Percentiles rank a stretch among this genome's conserved stretches.
Conservation (phyloP, 2,888 invertebrate genomes). For the Xestia xanthographa region DNA sequence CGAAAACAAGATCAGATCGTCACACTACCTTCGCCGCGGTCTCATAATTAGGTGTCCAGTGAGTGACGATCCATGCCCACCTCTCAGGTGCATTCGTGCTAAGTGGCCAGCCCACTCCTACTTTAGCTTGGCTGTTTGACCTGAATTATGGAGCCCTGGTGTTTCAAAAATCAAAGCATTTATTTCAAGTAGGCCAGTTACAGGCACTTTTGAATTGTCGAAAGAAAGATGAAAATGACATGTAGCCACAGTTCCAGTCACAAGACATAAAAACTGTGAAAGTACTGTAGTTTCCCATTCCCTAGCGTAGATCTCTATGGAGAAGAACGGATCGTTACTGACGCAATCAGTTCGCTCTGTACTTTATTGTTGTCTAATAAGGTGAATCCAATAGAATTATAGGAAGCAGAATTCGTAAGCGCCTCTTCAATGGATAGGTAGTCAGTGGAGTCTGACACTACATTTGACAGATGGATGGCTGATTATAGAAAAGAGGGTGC, state of each 20-base stretch:
- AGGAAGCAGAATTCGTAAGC: not conserved
- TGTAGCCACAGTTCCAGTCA: too few relatives aligned
- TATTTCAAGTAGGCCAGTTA: too few relatives aligned
- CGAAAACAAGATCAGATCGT: not conserved
- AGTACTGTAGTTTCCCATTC: too few relatives aligned
- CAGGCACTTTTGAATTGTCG: too few relatives aligned
- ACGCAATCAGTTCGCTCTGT: not conserved
- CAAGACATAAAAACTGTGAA: too few relatives aligned
- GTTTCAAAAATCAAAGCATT: too few relatives aligned
- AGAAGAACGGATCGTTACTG: too few relatives aligned
- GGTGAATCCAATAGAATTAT: not conserved
- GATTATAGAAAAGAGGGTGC: conserved; percentile 10
- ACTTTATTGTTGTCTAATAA: not conserved
- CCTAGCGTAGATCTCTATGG: too few relatives aligned
- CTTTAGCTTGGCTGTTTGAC: not conserved
- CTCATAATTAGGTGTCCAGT: not conserved
- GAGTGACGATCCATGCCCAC: not conserved
- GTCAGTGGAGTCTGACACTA: not conserved
- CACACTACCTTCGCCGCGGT: not conserved
- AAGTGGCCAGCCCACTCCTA: not conserved
- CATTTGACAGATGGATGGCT: not conserved
- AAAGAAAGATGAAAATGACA: too few relatives aligned
- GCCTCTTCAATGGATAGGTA: not conserved
- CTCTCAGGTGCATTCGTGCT: not conserved
- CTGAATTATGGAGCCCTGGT: not conserved